A percentile compares a stretch with the other conserved stretches of the same genome.
Conservation (phyloP, 2,888 invertebrate genomes). For the Synergus itoensis region DNA sequence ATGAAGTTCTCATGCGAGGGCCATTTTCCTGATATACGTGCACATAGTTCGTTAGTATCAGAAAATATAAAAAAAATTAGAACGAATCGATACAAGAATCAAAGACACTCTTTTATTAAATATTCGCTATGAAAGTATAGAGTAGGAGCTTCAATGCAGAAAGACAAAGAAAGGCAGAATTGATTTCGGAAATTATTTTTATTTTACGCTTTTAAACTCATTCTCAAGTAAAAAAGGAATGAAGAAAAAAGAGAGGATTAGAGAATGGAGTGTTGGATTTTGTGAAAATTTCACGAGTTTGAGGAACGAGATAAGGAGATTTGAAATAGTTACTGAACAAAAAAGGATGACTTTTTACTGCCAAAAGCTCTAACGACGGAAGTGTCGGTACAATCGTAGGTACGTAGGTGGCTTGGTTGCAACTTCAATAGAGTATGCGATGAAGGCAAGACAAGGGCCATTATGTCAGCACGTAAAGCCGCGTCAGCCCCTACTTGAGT, state of each 20-base stretch:
- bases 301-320: neutral
- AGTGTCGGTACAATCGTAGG: slow-evolving; percentile 58
- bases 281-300: slow-evolving; percentile 1
- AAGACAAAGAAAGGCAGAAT: too few species aligned
- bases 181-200: too few species aligned
- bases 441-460: slow-evolving; percentile 70
- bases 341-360: slow-evolving; percentile 51
- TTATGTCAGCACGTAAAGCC: slow-evolving; percentile 74
- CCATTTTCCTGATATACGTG: neutral
- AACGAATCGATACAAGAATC: neutral
- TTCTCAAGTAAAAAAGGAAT: neutral
- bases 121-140: too few species aligned
- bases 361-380: slow-evolving; percentile 53
- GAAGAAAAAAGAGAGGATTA: neutral
- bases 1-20: slow-evolving; percentile 1
- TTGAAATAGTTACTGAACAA: slow-evolving; percentile 1
- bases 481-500: slow-evolving; percentile 72
- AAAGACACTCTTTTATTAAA: neutral
- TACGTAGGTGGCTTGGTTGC: slow-evolving; percentile 52
- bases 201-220: too few species aligned
- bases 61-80: neutral
- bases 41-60: neutral
- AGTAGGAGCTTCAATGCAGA: neutral
- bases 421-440: slow-evolving; percentile 67
- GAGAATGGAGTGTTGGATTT: neutral